These are phyloP conservation scores for Ptychadena robeensis DNA, from an alignment of 2,797 vertebrate species.

Conservation along the genomic window DNA sequence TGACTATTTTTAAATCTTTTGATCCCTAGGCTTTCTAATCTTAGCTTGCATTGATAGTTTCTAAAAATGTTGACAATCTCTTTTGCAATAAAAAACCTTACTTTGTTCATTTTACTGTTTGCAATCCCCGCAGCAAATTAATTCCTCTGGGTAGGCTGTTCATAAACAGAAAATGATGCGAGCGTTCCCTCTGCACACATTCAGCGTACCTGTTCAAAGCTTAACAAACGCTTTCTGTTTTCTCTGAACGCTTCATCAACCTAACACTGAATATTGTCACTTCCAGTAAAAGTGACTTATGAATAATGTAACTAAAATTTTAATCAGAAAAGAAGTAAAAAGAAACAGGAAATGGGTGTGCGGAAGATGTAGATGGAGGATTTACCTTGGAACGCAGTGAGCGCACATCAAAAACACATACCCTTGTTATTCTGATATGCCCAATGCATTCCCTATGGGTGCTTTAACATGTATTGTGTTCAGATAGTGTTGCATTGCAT, in stretches of 20 bases:
- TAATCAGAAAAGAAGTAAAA: not conserved
- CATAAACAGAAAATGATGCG: conserved; percentile 72
- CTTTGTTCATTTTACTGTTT: conserved; percentile 63
- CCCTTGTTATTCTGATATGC: no score
- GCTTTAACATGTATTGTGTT: no score
- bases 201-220: conserved; percentile 53
- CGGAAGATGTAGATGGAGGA: not conserved
- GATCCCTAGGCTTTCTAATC: not conserved
- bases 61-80: not conserved
- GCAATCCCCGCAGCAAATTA: conserved; percentile 70
- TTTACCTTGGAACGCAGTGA: no score
- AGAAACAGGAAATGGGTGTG: not conserved
- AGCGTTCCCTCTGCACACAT: conserved; percentile 64
- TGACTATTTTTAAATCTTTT: no score
- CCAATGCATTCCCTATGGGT: no score
- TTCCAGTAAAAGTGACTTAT: not conserved
- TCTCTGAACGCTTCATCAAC: not conserved
- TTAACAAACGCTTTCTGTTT: not conserved
- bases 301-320: not conserved
- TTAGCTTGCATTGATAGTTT: not conserved
- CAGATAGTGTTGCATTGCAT: no score
- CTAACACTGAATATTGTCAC: not conserved
- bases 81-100: not conserved
- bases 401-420: no score
- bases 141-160: conserved; percentile 70